phyloP scores from a whole-genome alignment of 2,888 invertebrate genomes.

The Heteromurus nitidus region DNA sequence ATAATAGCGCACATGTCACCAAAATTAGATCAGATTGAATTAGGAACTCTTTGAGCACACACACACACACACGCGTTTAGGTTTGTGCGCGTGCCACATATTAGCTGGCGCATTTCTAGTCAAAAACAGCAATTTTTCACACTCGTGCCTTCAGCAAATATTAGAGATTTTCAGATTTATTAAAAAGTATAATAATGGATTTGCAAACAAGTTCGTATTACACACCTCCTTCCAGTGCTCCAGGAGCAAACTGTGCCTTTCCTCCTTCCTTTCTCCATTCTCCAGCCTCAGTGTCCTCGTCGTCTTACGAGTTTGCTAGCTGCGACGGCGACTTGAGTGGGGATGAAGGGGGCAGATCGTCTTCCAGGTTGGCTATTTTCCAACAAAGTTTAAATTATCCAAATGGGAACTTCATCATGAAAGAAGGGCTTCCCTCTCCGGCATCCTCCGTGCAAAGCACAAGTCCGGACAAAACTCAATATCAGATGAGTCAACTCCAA shows the following conservation, averaged over 20 bases:
- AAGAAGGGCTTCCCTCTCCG: background rate
- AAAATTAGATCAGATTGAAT: conserved; percentile 58
- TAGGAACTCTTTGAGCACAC: conserved; percentile 19
- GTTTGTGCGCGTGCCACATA: conserved; percentile 1
- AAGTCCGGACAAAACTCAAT: conserved; percentile 19
- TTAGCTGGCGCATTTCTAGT: background rate
- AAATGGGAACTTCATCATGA: conserved; percentile 7
- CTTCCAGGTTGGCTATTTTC: conserved; percentile 40
- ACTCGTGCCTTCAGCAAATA: background rate
- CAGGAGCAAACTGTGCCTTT: background rate
- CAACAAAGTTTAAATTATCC: too few relatives aligned
- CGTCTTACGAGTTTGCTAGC: background rate
- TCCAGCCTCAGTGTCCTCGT: conserved; percentile 9
- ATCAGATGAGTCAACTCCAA: background rate
- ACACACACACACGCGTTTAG: conserved; percentile 10
- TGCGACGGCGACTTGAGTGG: conserved; percentile 14
- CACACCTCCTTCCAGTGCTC: background rate
- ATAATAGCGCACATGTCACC: conserved; percentile 48
- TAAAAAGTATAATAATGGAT: background rate
- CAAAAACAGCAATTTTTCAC: too few relatives aligned
- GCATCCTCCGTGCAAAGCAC: conserved; percentile 1
- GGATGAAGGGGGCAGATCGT: conserved; percentile 2
- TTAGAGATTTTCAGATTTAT: background rate
- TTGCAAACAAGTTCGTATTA: background rate
- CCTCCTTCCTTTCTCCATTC: conserved; percentile 21